These are phyloP conservation scores for Zaprionus capensis DNA, from an alignment of 1,140 invertebrate species.

Conservation along the genomic window DNA sequence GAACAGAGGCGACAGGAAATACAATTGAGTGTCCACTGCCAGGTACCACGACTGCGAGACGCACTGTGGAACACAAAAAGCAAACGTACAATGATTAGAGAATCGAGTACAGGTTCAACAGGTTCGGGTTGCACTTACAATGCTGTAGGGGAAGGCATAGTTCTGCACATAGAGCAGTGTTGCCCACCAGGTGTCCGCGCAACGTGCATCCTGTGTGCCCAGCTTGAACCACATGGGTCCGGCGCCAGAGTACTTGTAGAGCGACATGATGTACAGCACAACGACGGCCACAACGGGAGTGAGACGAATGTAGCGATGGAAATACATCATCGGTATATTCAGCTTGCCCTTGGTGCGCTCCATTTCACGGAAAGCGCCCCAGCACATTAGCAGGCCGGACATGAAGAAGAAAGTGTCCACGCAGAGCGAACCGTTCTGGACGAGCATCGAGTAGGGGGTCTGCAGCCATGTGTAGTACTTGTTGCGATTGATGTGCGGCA, in stretches of 20 bases:
- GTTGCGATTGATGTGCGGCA: conserved; percentile 74
- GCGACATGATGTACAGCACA: conserved; percentile 85
- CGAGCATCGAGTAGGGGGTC: conserved; percentile 86
- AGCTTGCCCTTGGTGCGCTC: conserved; percentile 86
- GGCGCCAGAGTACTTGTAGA: conserved; percentile 85
- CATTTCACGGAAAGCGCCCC: conserved; percentile 87
- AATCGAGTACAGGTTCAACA: neutral
- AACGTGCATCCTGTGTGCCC: conserved; percentile 87
- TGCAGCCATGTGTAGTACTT: conserved; percentile 72
- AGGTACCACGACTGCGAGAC: conserved; percentile 96
- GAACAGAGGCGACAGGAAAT: conserved; percentile 91
- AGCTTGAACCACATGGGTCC: conserved; percentile 87
- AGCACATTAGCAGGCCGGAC: conserved; percentile 88
- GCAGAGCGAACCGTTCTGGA: conserved; percentile 86
- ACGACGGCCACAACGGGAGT: conserved; percentile 87
- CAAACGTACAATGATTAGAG: neutral
- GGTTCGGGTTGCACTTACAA: conserved; percentile 54
- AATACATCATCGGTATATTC: conserved; percentile 84
- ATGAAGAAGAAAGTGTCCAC: conserved; percentile 90
- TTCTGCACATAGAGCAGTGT: conserved; percentile 95
- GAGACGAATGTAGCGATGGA: conserved; percentile 86
- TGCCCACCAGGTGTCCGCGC: conserved; percentile 91
- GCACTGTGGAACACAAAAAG: conserved; percentile 87
- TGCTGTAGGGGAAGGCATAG: conserved; percentile 86
- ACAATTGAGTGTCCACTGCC: conserved; percentile 93